Evolutionary conservation across 30 jellyfish, hydroid and myxozoan genomes (phyloP).

Genomic region (Aurelia sp.): DNA sequence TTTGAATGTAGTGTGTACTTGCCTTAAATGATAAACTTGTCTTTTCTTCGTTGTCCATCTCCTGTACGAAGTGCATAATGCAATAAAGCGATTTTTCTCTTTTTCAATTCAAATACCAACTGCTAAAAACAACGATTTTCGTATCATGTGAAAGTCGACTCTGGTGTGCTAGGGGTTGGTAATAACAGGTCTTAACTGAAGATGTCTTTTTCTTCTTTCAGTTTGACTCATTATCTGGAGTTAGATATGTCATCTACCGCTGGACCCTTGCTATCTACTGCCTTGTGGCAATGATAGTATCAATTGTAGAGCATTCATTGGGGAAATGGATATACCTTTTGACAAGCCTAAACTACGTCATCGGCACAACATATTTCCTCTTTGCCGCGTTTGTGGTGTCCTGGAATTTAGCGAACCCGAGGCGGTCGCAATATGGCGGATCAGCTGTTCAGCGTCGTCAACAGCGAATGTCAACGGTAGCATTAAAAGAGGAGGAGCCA

Average conservation of each 20-base stretch:
- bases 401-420: neutral
- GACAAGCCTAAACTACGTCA: slow-evolving; percentile 54
- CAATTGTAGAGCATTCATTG: neutral
- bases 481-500: neutral
- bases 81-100: too few relatives aligned
- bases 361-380: slow-evolving; percentile 31
- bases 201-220: slow-evolving; percentile 13
- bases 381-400: slow-evolving; percentile 41
- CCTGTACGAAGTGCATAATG: too few relatives aligned
- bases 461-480: neutral
- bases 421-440: neutral
- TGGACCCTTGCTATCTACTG: slow-evolving; percentile 37
- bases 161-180: too few relatives aligned
- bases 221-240: slow-evolving; percentile 31
- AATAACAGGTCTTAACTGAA: too few relatives aligned
- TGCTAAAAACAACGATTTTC: neutral
- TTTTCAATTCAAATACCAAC: too few relatives aligned
- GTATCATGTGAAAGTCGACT: too few relatives aligned
- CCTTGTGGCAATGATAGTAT: slow-evolving; percentile 13
- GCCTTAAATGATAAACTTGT: too few relatives aligned
- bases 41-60: too few relatives aligned
- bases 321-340: slow-evolving; percentile 34
- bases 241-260: slow-evolving; percentile 26
- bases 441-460: neutral
- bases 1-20: too few relatives aligned